phyloP scores from a whole-genome alignment of 2,113 vertebrate genomes.

The Meriones unguiculatus region DNA sequence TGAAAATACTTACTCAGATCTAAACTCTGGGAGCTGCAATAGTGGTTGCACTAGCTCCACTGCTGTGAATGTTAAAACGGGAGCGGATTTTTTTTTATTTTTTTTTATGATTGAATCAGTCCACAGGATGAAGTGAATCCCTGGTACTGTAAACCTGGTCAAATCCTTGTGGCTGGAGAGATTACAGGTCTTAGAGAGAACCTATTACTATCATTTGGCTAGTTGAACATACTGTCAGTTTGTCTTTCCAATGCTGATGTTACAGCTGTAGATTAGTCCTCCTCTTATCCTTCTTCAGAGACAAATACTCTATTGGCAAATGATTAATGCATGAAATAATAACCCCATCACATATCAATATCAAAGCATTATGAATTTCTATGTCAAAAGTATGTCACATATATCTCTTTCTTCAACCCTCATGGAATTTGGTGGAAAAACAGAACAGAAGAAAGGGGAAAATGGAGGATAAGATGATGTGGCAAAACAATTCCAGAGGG shows the following conservation, averaged over 20 bases:
- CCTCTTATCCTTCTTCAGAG: background rate
- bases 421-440: background rate
- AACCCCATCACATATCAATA: background rate
- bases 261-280: background rate
- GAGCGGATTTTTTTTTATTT: background rate
- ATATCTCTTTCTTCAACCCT: background rate
- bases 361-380: background rate
- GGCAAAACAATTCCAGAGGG: background rate
- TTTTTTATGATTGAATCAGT: background rate
- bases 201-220: background rate
- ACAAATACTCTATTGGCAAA: background rate
- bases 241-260: background rate
- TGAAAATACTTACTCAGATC: background rate
- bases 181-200: background rate
- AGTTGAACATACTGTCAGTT: background rate
- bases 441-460: background rate
- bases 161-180: background rate
- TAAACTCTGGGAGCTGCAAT: background rate
- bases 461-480: too few relatives aligned
- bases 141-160: background rate
- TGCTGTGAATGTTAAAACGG: too few relatives aligned
- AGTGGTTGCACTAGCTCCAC: too few relatives aligned
- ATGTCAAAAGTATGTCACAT: background rate
- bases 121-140: too few relatives aligned
- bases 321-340: too few relatives aligned